Evolutionary conservation across 2,797 vertebrate genomes (phyloP), one percentile per base, ranked within the genome.

Genomic region (Hippoglossus hippoglossus): DNA sequence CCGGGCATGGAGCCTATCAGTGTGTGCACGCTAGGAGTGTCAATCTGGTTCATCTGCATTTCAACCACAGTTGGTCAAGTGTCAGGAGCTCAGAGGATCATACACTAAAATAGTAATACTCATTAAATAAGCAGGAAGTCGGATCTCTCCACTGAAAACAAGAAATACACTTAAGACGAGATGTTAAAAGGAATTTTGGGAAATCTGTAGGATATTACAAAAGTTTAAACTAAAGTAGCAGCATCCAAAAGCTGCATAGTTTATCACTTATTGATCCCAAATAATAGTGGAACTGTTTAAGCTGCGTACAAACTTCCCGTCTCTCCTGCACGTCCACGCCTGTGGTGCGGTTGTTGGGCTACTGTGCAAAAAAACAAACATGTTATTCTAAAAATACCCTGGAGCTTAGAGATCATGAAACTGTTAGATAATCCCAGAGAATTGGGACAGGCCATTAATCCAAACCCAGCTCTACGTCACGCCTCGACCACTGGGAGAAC

Each of bases 371-470:
- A 71, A 83, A 87, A 83, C 87, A 73, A 86, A 79, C 82, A 88
- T 85, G 81, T 80, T 78, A 36, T 86, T 71, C 80, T 89, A 77
- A 83, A 88, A 87, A 83, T 81, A 88, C 75, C 65, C 63, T 9
- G 31, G 54, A 78, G 84, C 70, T 47, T 69, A 86, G 5, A 47
- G 77, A 85, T 81, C 80, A 78, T 82, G 76, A 76, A 81, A 87
- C 73, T 67, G 78, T 73, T 83, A 57, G 83, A 89, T 93, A 91
- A 92, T 92, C 91, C 86, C 68, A 67, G 84, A 85, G 85, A 91
- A 86, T 62, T 89, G 85, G 87, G 87, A 85, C 91, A 88, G 73
- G 46, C 71, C 52, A 49, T 66, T 92, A 93, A 92, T 92, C 91
- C 81, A 34, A 31, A 61, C 55, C 4, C 22, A 60, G 24, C 65